Evolutionary conservation across 1,140 invertebrate genomes (phyloP).

Genomic region (Aphelinus certus): DNA sequence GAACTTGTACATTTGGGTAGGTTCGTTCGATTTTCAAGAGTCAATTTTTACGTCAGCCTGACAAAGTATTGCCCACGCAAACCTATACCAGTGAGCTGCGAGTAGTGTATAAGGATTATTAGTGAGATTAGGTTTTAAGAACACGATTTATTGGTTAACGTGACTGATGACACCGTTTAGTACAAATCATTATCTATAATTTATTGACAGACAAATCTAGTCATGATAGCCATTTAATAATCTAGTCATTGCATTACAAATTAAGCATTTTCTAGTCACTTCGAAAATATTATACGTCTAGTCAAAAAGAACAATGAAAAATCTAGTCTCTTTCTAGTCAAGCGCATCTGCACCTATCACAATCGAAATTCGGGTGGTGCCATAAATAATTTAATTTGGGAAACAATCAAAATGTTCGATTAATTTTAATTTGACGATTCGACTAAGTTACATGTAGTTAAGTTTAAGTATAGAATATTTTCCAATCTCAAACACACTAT

Average conservation of each 20-base stretch:
- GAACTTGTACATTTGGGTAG: slow-evolving; percentile 7
- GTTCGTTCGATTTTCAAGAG: slow-evolving; percentile 34
- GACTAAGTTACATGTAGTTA: not conserved
- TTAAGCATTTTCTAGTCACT: too few relatives aligned
- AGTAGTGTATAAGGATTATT: slow-evolving; percentile 20
- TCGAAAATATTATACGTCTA: slow-evolving; percentile 23
- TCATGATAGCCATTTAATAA: not conserved
- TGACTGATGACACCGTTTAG: not conserved
- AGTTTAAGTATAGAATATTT: slow-evolving; percentile 2
- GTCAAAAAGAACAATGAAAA: slow-evolving; percentile 29
- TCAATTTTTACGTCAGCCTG: not conserved
- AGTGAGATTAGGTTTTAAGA: slow-evolving; percentile 30
- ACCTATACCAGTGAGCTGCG: not conserved
- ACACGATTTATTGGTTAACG: not conserved
- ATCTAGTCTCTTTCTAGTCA: slow-evolving; percentile 34
- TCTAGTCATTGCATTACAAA: not conserved
- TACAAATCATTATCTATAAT: too few relatives aligned
- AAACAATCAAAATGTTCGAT: slow-evolving; percentile 17
- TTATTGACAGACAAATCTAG: not conserved
- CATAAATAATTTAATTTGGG: slow-evolving; percentile 34
- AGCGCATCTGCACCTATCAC: not conserved
- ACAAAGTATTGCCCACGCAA: slow-evolving; percentile 15
- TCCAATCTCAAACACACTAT: too few relatives aligned
- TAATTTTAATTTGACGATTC: too few relatives aligned
- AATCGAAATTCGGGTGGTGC: slow-evolving; percentile 10